Evolutionary conservation across 2,113 vertebrate genomes (phyloP), one percentile per base, ranked within the genome.

Genomic region (Anolis carolinensis): DNA sequence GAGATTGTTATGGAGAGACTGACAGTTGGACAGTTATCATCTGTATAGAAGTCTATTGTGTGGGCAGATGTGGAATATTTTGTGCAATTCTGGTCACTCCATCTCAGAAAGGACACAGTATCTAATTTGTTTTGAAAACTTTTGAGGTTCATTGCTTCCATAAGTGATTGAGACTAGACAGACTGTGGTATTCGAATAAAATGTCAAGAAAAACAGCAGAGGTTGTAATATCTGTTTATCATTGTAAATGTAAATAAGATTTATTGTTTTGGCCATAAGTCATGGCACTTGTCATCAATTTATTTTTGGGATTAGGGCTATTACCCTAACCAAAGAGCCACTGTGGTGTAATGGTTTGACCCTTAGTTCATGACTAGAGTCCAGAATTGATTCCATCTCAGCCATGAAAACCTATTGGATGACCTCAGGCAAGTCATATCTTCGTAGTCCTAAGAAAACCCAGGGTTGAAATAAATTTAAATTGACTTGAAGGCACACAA

Each of bases 191-290:
- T 63, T 34, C 62, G 16, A 14, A 63, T 85, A 70, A 52, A 52
- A 63, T 36, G 13, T 70, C 72, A 76, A 55, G 25, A 52, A 36
- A 52, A 32, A 85, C 34, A 70, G 44, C 44, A 78, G 52, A 55
- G 30, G 30, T 77, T 70, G 32, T n/a, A 85, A 39, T 34, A 78
- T 75, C 0, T 44, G 36, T 78, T 85, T 63, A 4, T 32, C 55
- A 20, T 55, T 2, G 72, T 82, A 71, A 36, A 10, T 21, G 72
- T 0, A 1, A 7, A 86, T 72, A 7, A n/a, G 44, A 16, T 23
- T 44, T 39, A 84, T 87, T 73, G 16, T 10, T 82, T 48, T 75
- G 68, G 75, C 32, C 73, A 65, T 62, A 23, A 39, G 84, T 48
- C 67, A 88, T 44, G 30, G 21, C 59, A 2, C 72, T 1, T 70